Conservation (phyloP, 2,113 vertebrate genomes). For the Peucedramus taeniatus region DNA sequence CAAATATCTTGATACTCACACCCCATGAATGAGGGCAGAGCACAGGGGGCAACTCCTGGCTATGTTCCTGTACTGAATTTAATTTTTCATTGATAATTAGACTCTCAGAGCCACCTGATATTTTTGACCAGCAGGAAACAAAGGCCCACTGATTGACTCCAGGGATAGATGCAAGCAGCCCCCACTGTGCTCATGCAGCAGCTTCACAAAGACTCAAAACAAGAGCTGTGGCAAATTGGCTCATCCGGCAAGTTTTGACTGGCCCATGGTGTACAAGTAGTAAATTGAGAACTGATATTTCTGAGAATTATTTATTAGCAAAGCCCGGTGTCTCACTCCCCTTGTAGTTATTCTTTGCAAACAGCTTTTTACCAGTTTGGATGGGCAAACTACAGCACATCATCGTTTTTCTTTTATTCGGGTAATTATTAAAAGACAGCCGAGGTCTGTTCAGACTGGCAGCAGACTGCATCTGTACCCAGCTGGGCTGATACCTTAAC, state of each 20-base stretch:
- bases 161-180: conserved; percentile 75
- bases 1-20: conserved; percentile 78
- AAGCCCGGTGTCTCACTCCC: conserved; percentile 67
- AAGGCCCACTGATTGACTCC: conserved; percentile 82
- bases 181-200: conserved; percentile 73
- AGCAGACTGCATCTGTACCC: conserved; percentile 31
- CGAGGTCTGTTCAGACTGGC: conserved; percentile 54
- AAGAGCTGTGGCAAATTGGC: conserved; percentile 88
- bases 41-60: conserved; percentile 68
- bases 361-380: conserved; percentile 72
- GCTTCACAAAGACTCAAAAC: conserved; percentile 89
- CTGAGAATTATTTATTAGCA: conserved; percentile 84
- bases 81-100: conserved; percentile 89
- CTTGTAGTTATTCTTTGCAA: conserved; percentile 70
- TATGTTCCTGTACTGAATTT: conserved; percentile 72
- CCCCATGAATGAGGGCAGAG: conserved; percentile 64
- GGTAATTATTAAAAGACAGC: conserved; percentile 65
- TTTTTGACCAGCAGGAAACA: conserved; percentile 87
- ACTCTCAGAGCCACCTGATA: conserved; percentile 83
- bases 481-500: conserved; percentile 48
- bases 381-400: conserved; percentile 64
- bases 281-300: conserved; percentile 86
- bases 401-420: conserved; percentile 55
- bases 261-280: conserved; percentile 86
- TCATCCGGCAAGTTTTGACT: conserved; percentile 91